Evolutionary conservation across 1,140 invertebrate genomes (phyloP), one percentile per base, ranked within the genome.

Genomic region (Mamestra configurata): DNA sequence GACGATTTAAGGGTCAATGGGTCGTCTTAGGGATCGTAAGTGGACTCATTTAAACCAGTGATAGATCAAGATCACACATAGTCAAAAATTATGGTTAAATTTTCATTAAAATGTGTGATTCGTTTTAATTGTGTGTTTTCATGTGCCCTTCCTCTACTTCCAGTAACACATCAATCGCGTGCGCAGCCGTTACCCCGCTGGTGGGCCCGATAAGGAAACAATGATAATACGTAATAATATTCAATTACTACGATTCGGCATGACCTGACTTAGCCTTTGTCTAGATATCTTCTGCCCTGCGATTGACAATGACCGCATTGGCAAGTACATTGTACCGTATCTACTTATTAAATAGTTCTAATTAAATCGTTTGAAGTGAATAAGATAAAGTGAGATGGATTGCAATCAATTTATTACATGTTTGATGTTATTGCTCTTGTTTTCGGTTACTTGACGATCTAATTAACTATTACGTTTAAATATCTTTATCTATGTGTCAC

Each of bases 351-450:
- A 37, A 61, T 37, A 18, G 59, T 8, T 35, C 31, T 68, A 68
- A 68, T 68, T 68, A 68, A 46, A 46, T 68, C 64, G 20, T 68
- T 68, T 68, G 64, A 68, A 46, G 37, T 68, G 64, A 68, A 68
- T 15, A 68, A 68, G 64, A 68, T 68, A 15, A 49, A 68, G 37
- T 24, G 40, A 68, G 64, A 68, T 68, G 64, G 40, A 68, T 68
- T 68, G 64, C 40, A 46, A 68, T 20, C 64, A 46, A 68, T 68
- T 43, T 68, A 68, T 68, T 27, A 49, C n/a, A n/a, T 68, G 27
- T 46, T 46, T 46, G 22, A 57, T 57, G 31, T 68, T 66, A 68
- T 68, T 68, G 64, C 40, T 43, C 40, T 46, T 68, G 64, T 68
- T 68, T 46, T 68, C 15, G 59, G 64, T 49, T 15, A 35, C 64